Conservation (phyloP, 2,797 vertebrate genomes). For the Tadarida brasiliensis region DNA sequence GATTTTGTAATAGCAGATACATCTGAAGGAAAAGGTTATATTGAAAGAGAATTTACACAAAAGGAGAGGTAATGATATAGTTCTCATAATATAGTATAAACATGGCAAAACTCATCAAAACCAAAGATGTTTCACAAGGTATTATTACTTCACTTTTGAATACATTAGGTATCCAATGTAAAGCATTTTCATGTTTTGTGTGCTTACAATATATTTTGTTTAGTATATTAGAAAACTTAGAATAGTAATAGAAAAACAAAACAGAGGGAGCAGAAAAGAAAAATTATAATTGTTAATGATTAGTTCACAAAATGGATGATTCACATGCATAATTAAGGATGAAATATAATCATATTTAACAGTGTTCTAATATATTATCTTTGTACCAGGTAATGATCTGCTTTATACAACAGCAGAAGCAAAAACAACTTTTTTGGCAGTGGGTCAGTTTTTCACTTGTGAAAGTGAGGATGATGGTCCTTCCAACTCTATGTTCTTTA, state of each 20-base stretch:
- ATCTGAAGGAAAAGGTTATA: background rate
- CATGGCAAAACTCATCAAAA: background rate
- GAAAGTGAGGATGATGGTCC: background rate
- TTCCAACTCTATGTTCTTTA: background rate
- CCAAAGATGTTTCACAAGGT: background rate
- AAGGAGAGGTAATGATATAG: background rate
- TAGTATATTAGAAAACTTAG: background rate
- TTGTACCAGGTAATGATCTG: background rate
- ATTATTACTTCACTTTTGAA: background rate
- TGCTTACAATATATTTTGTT: background rate
- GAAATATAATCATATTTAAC: background rate
- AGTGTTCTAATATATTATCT: background rate
- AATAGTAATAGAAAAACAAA: background rate
- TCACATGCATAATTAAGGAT: background rate
- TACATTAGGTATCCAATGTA: background rate
- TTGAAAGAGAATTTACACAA: background rate
- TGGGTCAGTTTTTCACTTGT: background rate
- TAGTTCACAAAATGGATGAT: background rate
- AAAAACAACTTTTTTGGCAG: background rate
- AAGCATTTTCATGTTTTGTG: background rate
- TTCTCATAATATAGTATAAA: background rate
- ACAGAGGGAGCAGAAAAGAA: background rate
- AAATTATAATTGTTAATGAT: background rate
- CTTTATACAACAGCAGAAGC: background rate
- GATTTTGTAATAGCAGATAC: background rate